Evolutionary conservation across 1,140 invertebrate genomes (phyloP).

Genomic region (Drosophila fuyamai): DNA sequence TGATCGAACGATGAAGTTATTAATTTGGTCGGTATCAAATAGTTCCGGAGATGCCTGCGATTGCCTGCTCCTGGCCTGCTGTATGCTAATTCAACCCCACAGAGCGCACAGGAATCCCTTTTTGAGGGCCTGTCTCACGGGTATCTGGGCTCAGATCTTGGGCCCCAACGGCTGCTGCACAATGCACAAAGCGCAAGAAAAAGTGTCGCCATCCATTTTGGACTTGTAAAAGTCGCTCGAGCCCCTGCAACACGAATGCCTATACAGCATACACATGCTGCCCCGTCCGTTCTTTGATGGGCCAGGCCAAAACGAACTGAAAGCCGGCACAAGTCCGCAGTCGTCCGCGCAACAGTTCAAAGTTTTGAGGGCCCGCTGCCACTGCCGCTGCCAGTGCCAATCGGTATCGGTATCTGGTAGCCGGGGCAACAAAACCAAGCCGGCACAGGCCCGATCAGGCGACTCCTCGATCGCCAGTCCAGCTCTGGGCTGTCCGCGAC

Average conservation of each 20-base stretch:
- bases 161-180: constrained; percentile 40
- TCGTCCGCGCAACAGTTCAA: constrained; percentile 75
- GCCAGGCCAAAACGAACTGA: constrained; percentile 61
- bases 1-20: constrained; percentile 22
- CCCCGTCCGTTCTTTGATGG: constrained; percentile 68
- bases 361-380: constrained; percentile 78
- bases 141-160: constrained; percentile 45
- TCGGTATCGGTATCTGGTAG: constrained; percentile 29
- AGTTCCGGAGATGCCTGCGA: background rate
- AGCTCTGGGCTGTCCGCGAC: constrained; percentile 10
- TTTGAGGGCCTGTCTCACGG: constrained; percentile 12
- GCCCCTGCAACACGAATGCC: constrained; percentile 63
- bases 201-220: constrained; percentile 70
- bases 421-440: constrained; percentile 17
- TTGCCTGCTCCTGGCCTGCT: constrained; percentile 2
- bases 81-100: constrained; percentile 29
- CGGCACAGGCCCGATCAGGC: constrained; percentile 7
- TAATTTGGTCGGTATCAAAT: constrained; percentile 12
- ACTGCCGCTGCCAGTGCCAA: constrained; percentile 46
- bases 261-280: constrained; percentile 43
- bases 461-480: constrained; percentile 19
- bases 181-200: constrained; percentile 67
- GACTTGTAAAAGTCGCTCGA: constrained; percentile 57
- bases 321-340: constrained; percentile 81
- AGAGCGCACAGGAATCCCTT: constrained; percentile 9